phyloP scores from a whole-genome alignment of 2,797 vertebrate genomes.

The Coracias cyanogaster region DNA sequence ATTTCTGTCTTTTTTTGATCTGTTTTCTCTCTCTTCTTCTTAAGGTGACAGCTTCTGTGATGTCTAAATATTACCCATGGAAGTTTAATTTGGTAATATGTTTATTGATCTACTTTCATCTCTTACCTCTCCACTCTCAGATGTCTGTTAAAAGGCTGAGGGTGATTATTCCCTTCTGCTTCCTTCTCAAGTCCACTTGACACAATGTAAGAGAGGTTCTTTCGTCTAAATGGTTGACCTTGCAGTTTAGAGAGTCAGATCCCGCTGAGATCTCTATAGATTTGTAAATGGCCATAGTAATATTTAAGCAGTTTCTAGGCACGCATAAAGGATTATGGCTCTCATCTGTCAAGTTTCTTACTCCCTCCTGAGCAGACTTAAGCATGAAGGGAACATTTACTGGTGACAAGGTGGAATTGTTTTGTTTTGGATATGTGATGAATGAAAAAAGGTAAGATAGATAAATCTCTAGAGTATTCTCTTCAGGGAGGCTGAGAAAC shows the following conservation, averaged over 20 bases:
- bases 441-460: background rate
- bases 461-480: background rate
- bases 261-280: background rate
- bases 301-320: background rate
- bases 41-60: background rate
- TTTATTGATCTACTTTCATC: conserved; percentile 11
- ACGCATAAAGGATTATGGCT: background rate
- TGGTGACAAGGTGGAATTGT: background rate
- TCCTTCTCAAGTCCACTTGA: conserved; percentile 5
- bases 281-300: background rate
- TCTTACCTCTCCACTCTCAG: conserved; percentile 3
- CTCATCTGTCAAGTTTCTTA: background rate
- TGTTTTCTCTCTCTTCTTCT: background rate
- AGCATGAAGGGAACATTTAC: background rate
- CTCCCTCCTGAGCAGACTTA: background rate
- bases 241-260: background rate
- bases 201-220: accelerated
- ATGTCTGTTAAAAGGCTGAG: conserved; percentile 3
- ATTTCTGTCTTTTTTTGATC: background rate
- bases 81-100: conserved; percentile 3
- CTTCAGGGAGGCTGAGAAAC: background rate
- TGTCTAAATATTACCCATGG: conserved; percentile 3
- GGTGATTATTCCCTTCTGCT: background rate
- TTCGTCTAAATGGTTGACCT: background rate
- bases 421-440: background rate